phyloP scores from a whole-genome alignment of 1,140 invertebrate species.

The Drosophila bifasciata region DNA sequence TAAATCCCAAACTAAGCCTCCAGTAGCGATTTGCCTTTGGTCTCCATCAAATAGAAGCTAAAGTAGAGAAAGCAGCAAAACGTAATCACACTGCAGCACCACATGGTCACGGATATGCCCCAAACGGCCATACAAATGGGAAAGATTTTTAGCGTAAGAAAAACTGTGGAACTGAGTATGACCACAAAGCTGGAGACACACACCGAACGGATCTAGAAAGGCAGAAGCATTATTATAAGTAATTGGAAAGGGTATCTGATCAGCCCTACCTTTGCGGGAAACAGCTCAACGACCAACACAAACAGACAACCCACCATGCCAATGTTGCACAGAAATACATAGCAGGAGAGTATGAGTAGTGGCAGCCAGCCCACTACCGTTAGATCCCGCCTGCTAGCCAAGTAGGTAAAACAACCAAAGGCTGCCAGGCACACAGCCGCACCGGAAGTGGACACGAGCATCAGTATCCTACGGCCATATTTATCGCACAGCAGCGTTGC shows the following conservation, averaged over 20 bases:
- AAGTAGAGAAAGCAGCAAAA: conserved; percentile 47
- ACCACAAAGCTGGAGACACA: conserved; percentile 53
- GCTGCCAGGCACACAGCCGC: conserved; percentile 34
- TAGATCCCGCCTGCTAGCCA: conserved; percentile 29
- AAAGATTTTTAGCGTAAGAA: conserved; percentile 65
- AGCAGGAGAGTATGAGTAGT: conserved; percentile 51
- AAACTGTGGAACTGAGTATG: conserved; percentile 54
- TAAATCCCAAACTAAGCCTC: conserved; percentile 37
- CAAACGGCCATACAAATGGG: conserved; percentile 57
- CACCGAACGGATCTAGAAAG: conserved; percentile 64
- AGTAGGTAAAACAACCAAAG: conserved; percentile 52
- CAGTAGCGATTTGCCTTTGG: conserved; percentile 74
- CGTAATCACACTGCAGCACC: conserved; percentile 48
- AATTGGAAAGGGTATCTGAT: background rate
- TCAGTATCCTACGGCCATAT: conserved; percentile 56
- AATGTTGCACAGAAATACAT: conserved; percentile 67
- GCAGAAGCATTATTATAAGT: background rate
- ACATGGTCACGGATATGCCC: conserved; percentile 57
- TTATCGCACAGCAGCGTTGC: conserved; percentile 64
- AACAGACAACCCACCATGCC: conserved; percentile 72
- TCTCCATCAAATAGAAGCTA: conserved; percentile 54
- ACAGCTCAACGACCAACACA: conserved; percentile 67
- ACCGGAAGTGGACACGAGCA: conserved; percentile 53
- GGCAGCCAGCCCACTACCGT: conserved; percentile 63
- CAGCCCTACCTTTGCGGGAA: conserved; percentile 59